Evolutionary conservation across 1,140 invertebrate species (phyloP).

Genomic region (Papilio glaucus): DNA sequence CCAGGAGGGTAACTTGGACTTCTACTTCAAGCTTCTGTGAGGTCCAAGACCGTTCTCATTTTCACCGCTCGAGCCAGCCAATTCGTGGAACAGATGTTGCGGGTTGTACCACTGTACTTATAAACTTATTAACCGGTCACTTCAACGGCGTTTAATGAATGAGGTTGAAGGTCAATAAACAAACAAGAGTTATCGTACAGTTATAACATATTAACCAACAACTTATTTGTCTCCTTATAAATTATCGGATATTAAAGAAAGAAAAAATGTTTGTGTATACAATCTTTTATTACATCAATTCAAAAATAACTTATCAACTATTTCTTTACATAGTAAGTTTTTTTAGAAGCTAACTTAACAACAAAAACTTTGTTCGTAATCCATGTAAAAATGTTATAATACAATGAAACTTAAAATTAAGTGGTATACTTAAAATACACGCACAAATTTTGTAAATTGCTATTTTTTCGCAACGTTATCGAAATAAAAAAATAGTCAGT

Average conservation of each 20-base stretch:
- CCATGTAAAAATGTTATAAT: conserved; percentile 58
- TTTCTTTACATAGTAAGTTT: conserved; percentile 55
- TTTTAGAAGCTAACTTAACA: conserved; percentile 52
- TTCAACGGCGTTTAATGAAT: background rate
- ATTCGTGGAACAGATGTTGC: too few species aligned
- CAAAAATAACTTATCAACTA: conserved; percentile 69
- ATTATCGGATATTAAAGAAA: conserved; percentile 12
- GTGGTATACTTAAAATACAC: conserved; percentile 8
- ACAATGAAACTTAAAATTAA: conserved; percentile 43
- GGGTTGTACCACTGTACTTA: too few species aligned
- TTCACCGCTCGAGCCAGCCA: too few species aligned
- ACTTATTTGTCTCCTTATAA: background rate
- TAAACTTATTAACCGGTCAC: background rate
- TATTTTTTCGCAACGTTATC: conserved; percentile 1
- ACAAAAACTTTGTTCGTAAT: conserved; percentile 69
- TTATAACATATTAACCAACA: background rate
- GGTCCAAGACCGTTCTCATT: too few species aligned
- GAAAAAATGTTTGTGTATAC: conserved; percentile 43
- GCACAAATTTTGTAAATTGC: conserved; percentile 3
- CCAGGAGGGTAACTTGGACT: too few species aligned
- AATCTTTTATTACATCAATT: conserved; percentile 68
- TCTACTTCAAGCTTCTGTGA: too few species aligned
- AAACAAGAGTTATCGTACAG: background rate
- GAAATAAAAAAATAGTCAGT: conserved; percentile 26
- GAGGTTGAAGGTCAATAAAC: background rate